Evolutionary conservation across 2,113 vertebrate species (phyloP), one percentile per base, ranked within the genome.

Genomic region (Tricholaema leucomelas): DNA sequence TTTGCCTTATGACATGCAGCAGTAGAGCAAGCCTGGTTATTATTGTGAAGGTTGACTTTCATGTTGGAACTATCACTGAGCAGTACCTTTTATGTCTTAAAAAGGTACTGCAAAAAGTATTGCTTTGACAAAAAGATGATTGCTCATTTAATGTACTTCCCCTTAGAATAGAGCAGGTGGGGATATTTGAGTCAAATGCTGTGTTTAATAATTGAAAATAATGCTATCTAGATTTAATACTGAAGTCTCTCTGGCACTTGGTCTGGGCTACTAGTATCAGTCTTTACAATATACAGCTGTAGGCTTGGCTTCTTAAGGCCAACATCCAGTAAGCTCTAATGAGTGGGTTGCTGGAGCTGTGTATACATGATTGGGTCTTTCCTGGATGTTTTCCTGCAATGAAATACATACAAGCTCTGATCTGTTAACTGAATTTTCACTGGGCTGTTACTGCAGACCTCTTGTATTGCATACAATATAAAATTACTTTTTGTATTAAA

Each of bases 401-500:
- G 60, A 63, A 63, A 38, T 38, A 12, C 8, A 18, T 58, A 31
- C 28, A 50, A 42, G 19, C 31, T 86, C n/a, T 60, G 54, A 81
- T 60, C 64, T 56, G 12, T 48, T 74, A 85, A 14, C 60, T 77
- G 64, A 33, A 72, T 91, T 86, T 90, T 70, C 31, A n/a, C 18
- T 33, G 64, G 40, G 13, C 15, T 66, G 5, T 67, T 89, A 27
- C 31, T 73, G 56, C 33, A 87, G 55, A 81, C 70, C 58, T 5
- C 8, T 48, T 71, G 18, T 66, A 60, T 56, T 85, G 56, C 27
- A 27, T 38, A 17, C 52, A 12, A 12, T 44, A 28, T 60, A 77
- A 89, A 92, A 87, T 36, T 60, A 33, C 42, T 48, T 92, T 83
- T 88, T 76, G 30, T 83, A 85, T 84, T 74, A 76, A 93, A 79